A percentile compares a stretch with the other conserved stretches of the same genome.
Evolutionary conservation across 2,888 invertebrate genomes (phyloP).

Genomic region (Apodemia mormo): DNA sequence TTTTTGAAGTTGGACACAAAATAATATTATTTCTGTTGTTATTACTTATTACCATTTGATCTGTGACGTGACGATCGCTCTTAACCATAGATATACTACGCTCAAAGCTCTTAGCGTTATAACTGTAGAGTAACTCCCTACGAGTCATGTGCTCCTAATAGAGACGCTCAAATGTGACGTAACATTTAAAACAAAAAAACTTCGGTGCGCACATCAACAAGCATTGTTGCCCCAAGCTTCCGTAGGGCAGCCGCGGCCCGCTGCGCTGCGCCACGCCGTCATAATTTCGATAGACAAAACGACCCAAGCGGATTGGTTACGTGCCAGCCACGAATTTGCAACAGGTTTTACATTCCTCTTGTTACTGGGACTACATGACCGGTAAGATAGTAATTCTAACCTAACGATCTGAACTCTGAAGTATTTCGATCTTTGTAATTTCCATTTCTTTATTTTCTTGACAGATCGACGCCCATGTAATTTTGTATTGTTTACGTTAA

Average conservation of each 20-base stretch:
- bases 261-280: background rate
- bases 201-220: slow-evolving; percentile 26
- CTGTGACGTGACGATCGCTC: no score
- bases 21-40: no score
- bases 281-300: background rate
- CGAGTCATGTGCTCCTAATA: slow-evolving; percentile 48
- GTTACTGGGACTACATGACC: slow-evolving; percentile 24
- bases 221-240: background rate
- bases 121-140: background rate
- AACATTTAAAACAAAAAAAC: slow-evolving; percentile 47
- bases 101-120: background rate
- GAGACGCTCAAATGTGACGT: slow-evolving; percentile 61
- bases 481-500: no score
- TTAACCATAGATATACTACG: no score
- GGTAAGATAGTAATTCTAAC: background rate
- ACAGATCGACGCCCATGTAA: no score
- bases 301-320: background rate
- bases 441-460: no score
- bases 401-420: no score
- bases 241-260: background rate
- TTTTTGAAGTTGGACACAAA: no score
- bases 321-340: slow-evolving; percentile 20
- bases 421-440: no score
- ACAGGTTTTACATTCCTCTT: slow-evolving; percentile 32
- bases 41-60: no score